Base-by-base conservation (phyloP, 2,888 invertebrate genomes). In the Macrosiphum euphorbiae region DNA sequence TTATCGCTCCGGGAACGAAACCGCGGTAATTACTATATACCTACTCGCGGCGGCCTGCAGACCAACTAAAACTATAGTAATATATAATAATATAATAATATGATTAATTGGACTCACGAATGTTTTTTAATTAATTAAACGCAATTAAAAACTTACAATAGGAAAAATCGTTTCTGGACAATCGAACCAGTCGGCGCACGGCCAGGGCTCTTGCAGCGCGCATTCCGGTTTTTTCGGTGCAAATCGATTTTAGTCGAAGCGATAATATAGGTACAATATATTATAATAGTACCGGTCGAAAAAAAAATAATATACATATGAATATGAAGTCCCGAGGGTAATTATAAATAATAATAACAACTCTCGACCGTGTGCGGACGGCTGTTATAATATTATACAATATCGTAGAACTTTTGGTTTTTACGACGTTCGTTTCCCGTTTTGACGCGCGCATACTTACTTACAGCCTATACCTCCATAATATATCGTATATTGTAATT, bases 81-180 rank as follows among this genome's bases (percentile, higher is more conserved):
- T 87, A 50, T 50, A 47, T 88, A 55, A 47, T 88, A 55, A 61
- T 58, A 58, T 88, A 55, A 61, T 58, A 88, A 24, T 78, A 78
- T 92, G 92, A 92, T 92, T 92, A 92, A 92, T 92, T 67, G 92
- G 67, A 92, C 92, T 92, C 88, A 87, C 92, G 87, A 67, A 91
- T 58, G 92, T 61, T 86, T 92, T 92, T 92, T 92, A 92, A 92
- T 92, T 92, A 92, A 92, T 92, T 87, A 87, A 92, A 92, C 61
- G 92, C 87, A 92, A 92, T 92, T 92, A 92, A 92, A 91, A 61
- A 35, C 67, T 88, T 88, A 92, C 92, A 92, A 88, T 88, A 92
- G 88, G n/a, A 84, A 88, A 88, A 55, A 92, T 92, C 24, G 20
- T 88, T 88, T 78, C 92, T 78, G 92, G 92, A 88, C 92, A 92